phyloP scores from a whole-genome alignment of 2,113 vertebrate species.

The Equus przewalskii region DNA sequence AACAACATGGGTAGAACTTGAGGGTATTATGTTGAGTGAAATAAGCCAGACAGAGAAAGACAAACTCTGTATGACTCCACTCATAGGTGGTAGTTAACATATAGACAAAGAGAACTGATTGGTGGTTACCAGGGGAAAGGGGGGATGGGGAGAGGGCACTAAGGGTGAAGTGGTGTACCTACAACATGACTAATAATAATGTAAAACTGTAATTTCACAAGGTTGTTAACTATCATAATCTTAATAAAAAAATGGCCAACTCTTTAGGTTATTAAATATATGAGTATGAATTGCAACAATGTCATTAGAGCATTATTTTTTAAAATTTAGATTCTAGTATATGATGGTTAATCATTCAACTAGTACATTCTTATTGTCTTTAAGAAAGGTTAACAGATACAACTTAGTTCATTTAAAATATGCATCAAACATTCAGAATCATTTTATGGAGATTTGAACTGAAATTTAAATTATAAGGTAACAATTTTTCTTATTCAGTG shows the following conservation, averaged over 20 bases:
- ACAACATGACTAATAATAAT: no score
- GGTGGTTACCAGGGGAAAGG: no score
- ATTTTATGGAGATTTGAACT: background rate
- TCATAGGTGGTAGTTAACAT: no score
- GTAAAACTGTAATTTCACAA: no score
- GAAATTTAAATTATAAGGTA: background rate
- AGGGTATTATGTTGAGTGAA: no score
- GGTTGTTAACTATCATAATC: no score
- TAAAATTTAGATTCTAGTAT: background rate
- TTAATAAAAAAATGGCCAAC: background rate
- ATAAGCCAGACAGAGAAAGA: no score
- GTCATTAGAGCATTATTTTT: background rate
- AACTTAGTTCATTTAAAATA: background rate
- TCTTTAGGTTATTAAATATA: background rate
- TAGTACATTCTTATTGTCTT: background rate
- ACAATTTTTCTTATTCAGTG: background rate
- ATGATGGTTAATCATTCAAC: background rate
- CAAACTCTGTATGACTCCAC: no score
- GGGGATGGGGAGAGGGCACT: no score
- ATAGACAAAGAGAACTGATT: no score
- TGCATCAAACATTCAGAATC: background rate
- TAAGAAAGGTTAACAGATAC: background rate
- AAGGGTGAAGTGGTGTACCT: no score
- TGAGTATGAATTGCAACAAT: background rate
- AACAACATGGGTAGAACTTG: no score